Evolutionary conservation across 2,797 vertebrate species (phyloP), one percentile per base, ranked within the genome.

Genomic region (Agapornis canus): DNA sequence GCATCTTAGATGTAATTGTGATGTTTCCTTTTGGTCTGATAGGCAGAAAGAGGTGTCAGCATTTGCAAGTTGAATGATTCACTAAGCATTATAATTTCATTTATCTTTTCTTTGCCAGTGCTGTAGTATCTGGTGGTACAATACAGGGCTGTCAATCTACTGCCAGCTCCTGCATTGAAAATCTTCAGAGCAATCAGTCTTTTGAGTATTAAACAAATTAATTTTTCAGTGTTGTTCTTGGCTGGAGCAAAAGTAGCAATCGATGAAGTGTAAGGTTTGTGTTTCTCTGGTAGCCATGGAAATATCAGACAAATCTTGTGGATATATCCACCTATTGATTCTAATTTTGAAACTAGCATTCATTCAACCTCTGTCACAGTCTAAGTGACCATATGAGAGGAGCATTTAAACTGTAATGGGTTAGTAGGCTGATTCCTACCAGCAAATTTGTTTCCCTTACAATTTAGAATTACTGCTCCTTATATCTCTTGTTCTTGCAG

Each of bases 11-110:
- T 82, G 29, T 73, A 82, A 92, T 63, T 5, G 32, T 79, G 70
- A 76, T 91, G 85, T 86, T 88, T 92, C 88, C 90, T 78, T 88
- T 52, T n/a, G 56, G 37, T 43, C 43, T 90, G 69, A 81, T 43
- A 82, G 57, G 72, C 79, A 94, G 64, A 52, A 88, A 85, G 40
- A 75, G 25, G 26, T 94, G 76, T 86, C 60, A 87, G 85, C 40
- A 31, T 68, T 88, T 87, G 51, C 43, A 82, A 64, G 40, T 21
- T 60, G 71, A 63, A 64, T 92, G 85, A 95, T 86, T 95, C 90
- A 94, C 60, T 77, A 70, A 68, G 37, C 26, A 26, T 73, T 77
- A 85, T 43, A 51, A 87, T 91, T 83, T 65, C 63, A 63, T 79
- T 85, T 91, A 32, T 61, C 82, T 85, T 82, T 90, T 87, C 66